These are phyloP conservation scores for Pissodes strobi DNA, from an alignment of 1,140 invertebrate genomes.

Conservation along the genomic window DNA sequence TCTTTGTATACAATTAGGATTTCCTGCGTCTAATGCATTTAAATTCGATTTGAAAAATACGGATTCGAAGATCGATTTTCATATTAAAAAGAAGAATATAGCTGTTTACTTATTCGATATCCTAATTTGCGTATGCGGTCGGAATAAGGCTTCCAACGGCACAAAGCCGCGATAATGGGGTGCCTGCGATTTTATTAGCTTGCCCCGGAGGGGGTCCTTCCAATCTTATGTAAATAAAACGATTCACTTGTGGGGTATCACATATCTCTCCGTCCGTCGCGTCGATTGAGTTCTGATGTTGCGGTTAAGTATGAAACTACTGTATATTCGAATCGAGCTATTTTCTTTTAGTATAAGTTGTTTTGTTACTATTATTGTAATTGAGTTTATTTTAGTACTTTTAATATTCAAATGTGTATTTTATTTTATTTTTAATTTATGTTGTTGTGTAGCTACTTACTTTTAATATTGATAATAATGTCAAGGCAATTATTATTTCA, in stretches of 20 bases:
- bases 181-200: slow-evolving; percentile 33
- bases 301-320: too few relatives aligned
- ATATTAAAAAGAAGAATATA: slow-evolving; percentile 35
- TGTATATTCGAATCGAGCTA: too few relatives aligned
- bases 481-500: too few relatives aligned
- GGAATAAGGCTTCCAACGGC: slow-evolving; percentile 18
- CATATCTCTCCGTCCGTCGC: background rate
- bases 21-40: slow-evolving; percentile 29
- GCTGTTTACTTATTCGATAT: slow-evolving; percentile 33
- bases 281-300: background rate
- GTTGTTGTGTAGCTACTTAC: too few relatives aligned
- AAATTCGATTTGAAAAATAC: slow-evolving; percentile 29
- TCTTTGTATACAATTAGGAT: slow-evolving; percentile 23
- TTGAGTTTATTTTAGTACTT: too few relatives aligned
- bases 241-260: slow-evolving; percentile 24
- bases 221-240: slow-evolving; percentile 34
- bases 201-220: background rate
- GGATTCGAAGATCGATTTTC: slow-evolving; percentile 34
- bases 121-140: slow-evolving; percentile 29
- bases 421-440: too few relatives aligned
- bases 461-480: too few relatives aligned
- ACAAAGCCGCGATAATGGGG: slow-evolving; percentile 33
- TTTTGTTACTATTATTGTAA: too few relatives aligned
- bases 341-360: too few relatives aligned
- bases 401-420: too few relatives aligned